phyloP scores from a whole-genome alignment of 2,113 vertebrate species.

The Oceanites oceanicus region DNA sequence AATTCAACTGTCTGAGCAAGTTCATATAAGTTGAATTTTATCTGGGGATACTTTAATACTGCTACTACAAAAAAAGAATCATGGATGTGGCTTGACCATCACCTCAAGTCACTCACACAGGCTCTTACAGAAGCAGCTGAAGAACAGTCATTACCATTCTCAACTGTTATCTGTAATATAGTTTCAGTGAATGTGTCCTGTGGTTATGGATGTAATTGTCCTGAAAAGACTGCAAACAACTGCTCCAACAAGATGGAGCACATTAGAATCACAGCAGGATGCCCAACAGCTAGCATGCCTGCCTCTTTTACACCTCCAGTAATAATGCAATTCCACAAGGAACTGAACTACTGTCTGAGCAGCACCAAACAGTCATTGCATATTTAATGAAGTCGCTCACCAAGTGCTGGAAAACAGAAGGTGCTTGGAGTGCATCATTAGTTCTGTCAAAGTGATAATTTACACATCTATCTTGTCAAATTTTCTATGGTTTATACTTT shows the following conservation, averaged over 20 bases:
- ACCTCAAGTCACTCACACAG: background rate
- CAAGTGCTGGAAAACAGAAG: conserved; percentile 94
- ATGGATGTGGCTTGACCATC: background rate
- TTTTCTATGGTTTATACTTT: conserved; percentile 91
- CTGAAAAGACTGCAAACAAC: conserved; percentile 82
- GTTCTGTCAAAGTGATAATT: conserved; percentile 99
- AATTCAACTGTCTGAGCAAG: background rate
- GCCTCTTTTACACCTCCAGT: conserved; percentile 78
- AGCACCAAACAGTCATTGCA: conserved; percentile 83
- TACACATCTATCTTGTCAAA: conserved; percentile 99
- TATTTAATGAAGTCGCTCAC: conserved; percentile 85
- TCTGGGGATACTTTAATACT: background rate
- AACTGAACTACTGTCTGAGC: conserved; percentile 80
- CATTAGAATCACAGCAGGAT: conserved; percentile 84
- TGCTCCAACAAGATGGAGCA: conserved; percentile 89
- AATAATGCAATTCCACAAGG: conserved; percentile 85
- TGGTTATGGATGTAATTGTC: conserved; percentile 83
- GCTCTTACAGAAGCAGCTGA: conserved; percentile 29
- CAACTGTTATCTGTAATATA: conserved; percentile 77
- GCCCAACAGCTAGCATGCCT: conserved; percentile 77
- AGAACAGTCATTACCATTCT: conserved; percentile 58
- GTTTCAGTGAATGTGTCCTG: conserved; percentile 76
- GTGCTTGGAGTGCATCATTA: conserved; percentile 99
- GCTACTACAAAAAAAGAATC: background rate
- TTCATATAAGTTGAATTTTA: background rate